Percentiles rank a stretch among this genome's conserved stretches.
phyloP scores from a whole-genome alignment of 2,888 invertebrate genomes.

The Stenichneumon culpator region DNA sequence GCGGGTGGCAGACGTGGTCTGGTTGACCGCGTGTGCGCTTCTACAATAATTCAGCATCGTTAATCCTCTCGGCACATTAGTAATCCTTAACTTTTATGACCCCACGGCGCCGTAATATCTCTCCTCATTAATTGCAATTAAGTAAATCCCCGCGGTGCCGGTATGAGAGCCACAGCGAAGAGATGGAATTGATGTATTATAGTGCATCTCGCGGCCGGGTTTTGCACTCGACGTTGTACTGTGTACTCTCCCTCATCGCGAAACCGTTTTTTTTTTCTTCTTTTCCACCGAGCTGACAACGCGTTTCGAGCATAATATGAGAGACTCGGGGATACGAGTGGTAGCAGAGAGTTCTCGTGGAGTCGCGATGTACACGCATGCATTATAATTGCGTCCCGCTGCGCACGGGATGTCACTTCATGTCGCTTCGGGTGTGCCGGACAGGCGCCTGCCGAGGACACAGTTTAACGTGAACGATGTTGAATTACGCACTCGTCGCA shows the following conservation, averaged over 20 bases:
- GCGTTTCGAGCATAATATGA: conserved; percentile 43
- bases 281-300: conserved; percentile 43
- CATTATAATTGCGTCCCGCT: conserved; percentile 29
- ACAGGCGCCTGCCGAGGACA: conserved; percentile 34
- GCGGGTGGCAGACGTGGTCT: conserved; percentile 51
- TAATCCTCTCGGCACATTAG: conserved; percentile 84
- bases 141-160: conserved; percentile 79
- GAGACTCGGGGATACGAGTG: not conserved
- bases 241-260: conserved; percentile 24
- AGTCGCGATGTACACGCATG: conserved; percentile 19
- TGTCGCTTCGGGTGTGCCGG: conserved; percentile 39
- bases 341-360: conserved; percentile 1
- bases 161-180: conserved; percentile 71
- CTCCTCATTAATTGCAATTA: conserved; percentile 85
- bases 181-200: conserved; percentile 62
- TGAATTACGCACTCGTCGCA: conserved; percentile 30
- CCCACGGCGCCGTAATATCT: conserved; percentile 81
- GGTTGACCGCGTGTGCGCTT: conserved; percentile 47
- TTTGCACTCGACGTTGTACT: conserved; percentile 33
- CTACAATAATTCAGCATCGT: conserved; percentile 83
- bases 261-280: conserved; percentile 42
- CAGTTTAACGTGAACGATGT: conserved; percentile 21
- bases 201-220: conserved; percentile 43
- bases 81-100: conserved; percentile 81
- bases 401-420: conserved; percentile 19